Percentiles rank a stretch among this genome's conserved stretches.
phyloP scores from a whole-genome alignment of 2,888 invertebrate species.

The Himalopsyche kuldschensis region DNA sequence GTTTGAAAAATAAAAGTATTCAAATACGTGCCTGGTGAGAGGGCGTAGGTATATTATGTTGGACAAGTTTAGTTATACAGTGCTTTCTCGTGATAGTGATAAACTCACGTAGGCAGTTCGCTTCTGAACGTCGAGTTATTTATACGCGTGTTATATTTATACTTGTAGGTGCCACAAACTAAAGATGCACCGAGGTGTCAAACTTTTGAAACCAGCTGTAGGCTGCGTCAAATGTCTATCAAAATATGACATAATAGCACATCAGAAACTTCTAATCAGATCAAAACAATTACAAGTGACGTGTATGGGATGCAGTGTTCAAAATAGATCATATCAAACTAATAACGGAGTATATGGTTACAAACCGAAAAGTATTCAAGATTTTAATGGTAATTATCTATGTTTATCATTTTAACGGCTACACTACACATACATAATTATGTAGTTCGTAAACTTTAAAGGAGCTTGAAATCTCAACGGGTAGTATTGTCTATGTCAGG shows the following conservation, averaged over 20 bases:
- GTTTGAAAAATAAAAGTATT: no score
- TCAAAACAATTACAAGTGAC: neutral
- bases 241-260: neutral
- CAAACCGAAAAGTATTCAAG: constrained; percentile 51
- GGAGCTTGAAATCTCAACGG: no score
- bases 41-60: neutral
- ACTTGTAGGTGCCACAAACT: neutral
- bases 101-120: constrained; percentile 8
- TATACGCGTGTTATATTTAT: neutral
- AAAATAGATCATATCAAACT: constrained; percentile 53
- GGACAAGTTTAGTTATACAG: neutral
- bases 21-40: neutral
- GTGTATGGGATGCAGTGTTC: neutral
- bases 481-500: no score
- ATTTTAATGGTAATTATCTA: constrained; percentile 39
- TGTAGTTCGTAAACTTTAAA: no score
- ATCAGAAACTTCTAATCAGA: neutral
- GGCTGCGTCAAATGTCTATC: neutral
- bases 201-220: constrained; percentile 7
- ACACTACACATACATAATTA: no score
- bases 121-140: neutral
- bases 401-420: no score
- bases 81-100: neutral
- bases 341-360: constrained; percentile 64
- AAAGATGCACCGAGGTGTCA: constrained; percentile 32